Conservation (phyloP, 2,888 invertebrate genomes). For the Patella caerulea region DNA sequence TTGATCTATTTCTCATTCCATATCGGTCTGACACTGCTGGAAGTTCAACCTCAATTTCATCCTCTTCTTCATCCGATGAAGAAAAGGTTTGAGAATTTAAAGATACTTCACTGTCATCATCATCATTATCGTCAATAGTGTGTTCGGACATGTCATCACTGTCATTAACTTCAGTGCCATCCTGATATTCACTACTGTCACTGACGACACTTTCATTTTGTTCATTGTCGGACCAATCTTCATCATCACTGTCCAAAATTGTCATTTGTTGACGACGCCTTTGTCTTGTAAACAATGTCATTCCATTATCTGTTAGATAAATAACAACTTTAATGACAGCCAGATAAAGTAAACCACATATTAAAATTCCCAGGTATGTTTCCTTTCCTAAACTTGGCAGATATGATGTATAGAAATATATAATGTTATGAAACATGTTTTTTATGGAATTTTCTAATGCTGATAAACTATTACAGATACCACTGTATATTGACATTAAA, state of each 20-base stretch:
- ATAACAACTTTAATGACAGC: constrained; percentile 37
- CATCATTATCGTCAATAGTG: constrained; percentile 25
- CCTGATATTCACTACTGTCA: constrained; percentile 17
- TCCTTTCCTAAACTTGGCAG: constrained; percentile 48
- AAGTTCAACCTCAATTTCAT: constrained; percentile 57
- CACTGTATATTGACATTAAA: constrained; percentile 9
- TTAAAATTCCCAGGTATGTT: constrained; percentile 54
- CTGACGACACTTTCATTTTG: background rate
- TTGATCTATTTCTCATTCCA: constrained; percentile 42
- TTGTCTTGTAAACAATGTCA: constrained; percentile 39
- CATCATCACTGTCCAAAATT: constrained; percentile 26
- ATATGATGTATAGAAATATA: constrained; percentile 36
- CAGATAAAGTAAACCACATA: constrained; percentile 37
- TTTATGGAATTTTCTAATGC: constrained; percentile 23
- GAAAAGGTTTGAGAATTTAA: constrained; percentile 43
- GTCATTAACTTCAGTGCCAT: constrained; percentile 16
- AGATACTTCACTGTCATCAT: constrained; percentile 35
- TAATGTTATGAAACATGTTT: constrained; percentile 8
- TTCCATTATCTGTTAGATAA: constrained; percentile 42
- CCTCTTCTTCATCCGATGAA: constrained; percentile 34
- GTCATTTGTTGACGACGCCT: background rate
- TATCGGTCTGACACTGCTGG: constrained; percentile 46
- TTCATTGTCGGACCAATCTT: constrained; percentile 10
- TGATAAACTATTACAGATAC: constrained; percentile 11
- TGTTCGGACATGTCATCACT: constrained; percentile 24